Evolutionary conservation across 2,888 invertebrate genomes (phyloP).

Genomic region (Tetragonula carbonaria): DNA sequence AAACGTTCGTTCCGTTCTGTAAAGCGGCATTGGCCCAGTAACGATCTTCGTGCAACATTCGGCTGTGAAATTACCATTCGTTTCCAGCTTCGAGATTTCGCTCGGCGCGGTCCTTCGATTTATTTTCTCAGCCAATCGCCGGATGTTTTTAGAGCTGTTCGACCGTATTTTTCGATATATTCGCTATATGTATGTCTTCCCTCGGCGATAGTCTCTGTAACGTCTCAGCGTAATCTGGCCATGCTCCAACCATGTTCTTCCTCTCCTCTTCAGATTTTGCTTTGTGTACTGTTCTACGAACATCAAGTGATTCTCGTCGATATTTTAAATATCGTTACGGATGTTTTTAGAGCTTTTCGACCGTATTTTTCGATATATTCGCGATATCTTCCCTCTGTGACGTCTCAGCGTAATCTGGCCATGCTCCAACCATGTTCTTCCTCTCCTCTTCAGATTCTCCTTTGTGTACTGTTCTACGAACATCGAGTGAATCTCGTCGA

Average conservation of each 20-base stretch:
- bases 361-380: too few species aligned
- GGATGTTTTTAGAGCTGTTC: background rate
- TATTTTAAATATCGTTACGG: background rate
- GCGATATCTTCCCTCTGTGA: slow-evolving; percentile 12
- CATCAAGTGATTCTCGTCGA: background rate
- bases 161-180: slow-evolving; percentile 6
- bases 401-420: slow-evolving; percentile 11
- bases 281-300: background rate
- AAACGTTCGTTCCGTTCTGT: slow-evolving; percentile 82
- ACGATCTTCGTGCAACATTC: slow-evolving; percentile 64
- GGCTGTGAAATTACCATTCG: slow-evolving; percentile 63
- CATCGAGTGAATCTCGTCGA: background rate
- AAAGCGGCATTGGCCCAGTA: slow-evolving; percentile 71
- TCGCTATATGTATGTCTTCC: slow-evolving; percentile 4
- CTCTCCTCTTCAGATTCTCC: background rate
- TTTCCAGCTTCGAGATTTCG: slow-evolving; percentile 5
- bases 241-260: slow-evolving; percentile 13
- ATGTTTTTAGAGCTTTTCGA: too few species aligned
- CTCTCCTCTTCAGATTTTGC: background rate
- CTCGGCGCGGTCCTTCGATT: slow-evolving; percentile 45
- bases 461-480: background rate
- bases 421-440: slow-evolving; percentile 14
- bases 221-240: slow-evolving; percentile 11
- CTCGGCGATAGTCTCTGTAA: background rate
- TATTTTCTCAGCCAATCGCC: slow-evolving; percentile 23